These are phyloP conservation scores for Circaetus gallicus DNA, from an alignment of 2,113 vertebrate species.

Conservation along the genomic window DNA sequence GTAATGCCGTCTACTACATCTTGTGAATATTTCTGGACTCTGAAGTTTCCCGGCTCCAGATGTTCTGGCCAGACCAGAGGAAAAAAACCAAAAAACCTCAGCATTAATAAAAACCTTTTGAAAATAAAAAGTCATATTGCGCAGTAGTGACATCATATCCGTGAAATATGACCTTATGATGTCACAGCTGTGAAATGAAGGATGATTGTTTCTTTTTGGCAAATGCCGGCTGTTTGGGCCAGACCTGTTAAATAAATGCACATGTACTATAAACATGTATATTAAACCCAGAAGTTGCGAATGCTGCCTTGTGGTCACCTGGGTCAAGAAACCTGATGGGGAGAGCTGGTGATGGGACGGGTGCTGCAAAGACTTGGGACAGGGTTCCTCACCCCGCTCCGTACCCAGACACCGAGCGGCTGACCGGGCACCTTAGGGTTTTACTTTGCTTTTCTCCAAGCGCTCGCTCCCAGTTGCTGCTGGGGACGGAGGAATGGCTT, in stretches of 20 bases:
- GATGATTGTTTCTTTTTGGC: constrained; percentile 42
- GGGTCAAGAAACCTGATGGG: not conserved
- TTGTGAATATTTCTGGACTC: constrained; percentile 55
- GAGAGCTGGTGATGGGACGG: not conserved
- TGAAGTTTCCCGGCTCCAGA: constrained; percentile 63
- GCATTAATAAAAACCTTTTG: constrained; percentile 66
- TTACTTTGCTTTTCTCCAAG: not conserved
- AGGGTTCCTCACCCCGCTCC: not conserved
- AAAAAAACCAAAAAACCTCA: constrained; percentile 16
- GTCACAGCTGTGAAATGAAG: constrained; percentile 63
- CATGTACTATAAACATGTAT: constrained; percentile 3
- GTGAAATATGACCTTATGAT: constrained; percentile 63
- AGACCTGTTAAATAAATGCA: constrained; percentile 60
- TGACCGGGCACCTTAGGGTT: not conserved
- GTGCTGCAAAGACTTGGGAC: not conserved
- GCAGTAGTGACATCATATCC: constrained; percentile 67
- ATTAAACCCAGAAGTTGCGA: constrained; percentile 43
- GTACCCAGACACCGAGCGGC: accelerated
- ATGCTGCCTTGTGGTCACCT: not conserved
- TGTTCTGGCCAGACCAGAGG: constrained; percentile 65
- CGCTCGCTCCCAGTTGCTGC: accelerated
- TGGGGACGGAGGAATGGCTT: not conserved
- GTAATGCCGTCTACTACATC: constrained; percentile 50
- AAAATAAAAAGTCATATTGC: constrained; percentile 50
- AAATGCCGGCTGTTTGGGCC: not conserved